Conservation (phyloP, 2,797 vertebrate species). For the Gallinago nigripennis region DNA sequence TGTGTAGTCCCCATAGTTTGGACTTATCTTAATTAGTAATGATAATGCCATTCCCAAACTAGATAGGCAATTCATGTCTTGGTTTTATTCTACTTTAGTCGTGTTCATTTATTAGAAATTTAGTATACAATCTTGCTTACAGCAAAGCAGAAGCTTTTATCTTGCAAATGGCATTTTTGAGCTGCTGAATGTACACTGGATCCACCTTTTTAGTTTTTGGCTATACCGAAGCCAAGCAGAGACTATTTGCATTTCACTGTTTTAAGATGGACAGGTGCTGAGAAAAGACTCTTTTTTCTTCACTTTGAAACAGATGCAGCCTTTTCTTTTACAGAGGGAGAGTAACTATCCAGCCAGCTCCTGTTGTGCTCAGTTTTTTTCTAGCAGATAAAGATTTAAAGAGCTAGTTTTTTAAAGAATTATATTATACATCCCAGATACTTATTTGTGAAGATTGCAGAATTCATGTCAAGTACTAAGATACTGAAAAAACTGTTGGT, state of each 20-base stretch:
- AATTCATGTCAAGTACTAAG: not conserved
- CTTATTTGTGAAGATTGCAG: not conserved
- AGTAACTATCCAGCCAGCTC: not conserved
- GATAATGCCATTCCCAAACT: not conserved
- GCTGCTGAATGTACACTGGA: accelerated
- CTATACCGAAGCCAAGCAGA: not conserved
- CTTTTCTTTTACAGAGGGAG: not conserved
- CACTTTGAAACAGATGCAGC: not conserved
- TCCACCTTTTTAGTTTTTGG: not conserved
- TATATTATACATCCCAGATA: not conserved
- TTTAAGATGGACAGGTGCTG: not conserved
- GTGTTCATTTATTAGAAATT: not conserved
- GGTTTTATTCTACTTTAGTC: not conserved
- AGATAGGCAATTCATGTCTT: accelerated
- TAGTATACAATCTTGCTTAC: not conserved
- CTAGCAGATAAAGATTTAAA: not conserved
- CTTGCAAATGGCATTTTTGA: not conserved
- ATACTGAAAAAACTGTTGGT: not conserved
- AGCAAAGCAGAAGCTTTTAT: not conserved
- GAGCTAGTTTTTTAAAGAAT: not conserved
- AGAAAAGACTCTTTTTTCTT: not conserved
- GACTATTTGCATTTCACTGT: not conserved
- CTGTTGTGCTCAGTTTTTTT: not conserved
- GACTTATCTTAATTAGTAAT: not conserved
- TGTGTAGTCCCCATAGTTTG: not conserved